A percentile compares a stretch with the other conserved stretches of the same genome.
These are phyloP conservation scores for Pinctada fucata DNA, from an alignment of 2,888 invertebrate genomes.

Conservation along the genomic window DNA sequence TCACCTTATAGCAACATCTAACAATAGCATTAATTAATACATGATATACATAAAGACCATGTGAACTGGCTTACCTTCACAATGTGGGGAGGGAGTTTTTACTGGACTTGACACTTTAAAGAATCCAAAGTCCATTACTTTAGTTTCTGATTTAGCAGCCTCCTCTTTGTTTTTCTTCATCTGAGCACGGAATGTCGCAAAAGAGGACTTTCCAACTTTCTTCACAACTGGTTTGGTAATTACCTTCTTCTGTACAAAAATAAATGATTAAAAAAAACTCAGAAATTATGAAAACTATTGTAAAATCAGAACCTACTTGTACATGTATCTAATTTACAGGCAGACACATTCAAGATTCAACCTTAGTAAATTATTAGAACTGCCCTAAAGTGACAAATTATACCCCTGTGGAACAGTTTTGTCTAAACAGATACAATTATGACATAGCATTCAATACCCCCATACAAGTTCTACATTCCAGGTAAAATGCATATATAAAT, in stretches of 20 bases:
- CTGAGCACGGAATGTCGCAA: slow-evolving; percentile 71
- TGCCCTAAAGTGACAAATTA: too few relatives aligned
- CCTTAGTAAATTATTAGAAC: too few relatives aligned
- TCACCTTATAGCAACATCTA: too few relatives aligned
- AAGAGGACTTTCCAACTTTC: slow-evolving; percentile 66
- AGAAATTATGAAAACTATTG: too few relatives aligned
- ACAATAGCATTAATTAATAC: too few relatives aligned
- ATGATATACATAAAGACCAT: too few relatives aligned
- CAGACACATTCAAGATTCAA: too few relatives aligned
- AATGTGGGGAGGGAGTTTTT: slow-evolving; percentile 55
- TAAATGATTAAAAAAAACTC: neutral
- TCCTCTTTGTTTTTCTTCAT: slow-evolving; percentile 59
- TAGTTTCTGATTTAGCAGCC: slow-evolving; percentile 40
- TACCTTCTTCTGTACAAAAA: slow-evolving; percentile 53
- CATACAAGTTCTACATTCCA: too few relatives aligned
- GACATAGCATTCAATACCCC: too few relatives aligned
- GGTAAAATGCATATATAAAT: too few relatives aligned
- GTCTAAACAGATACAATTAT: too few relatives aligned
- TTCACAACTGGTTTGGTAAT: slow-evolving; percentile 41
- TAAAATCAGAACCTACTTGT: neutral
- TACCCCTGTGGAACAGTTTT: too few relatives aligned
- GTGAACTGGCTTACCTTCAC: slow-evolving; percentile 54
- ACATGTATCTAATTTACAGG: neutral
- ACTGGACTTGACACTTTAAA: slow-evolving; percentile 70
- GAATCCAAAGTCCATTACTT: slow-evolving; percentile 70